These are phyloP conservation scores for Dioctria rufipes DNA, from an alignment of 2,888 invertebrate genomes.

Conservation along the genomic window DNA sequence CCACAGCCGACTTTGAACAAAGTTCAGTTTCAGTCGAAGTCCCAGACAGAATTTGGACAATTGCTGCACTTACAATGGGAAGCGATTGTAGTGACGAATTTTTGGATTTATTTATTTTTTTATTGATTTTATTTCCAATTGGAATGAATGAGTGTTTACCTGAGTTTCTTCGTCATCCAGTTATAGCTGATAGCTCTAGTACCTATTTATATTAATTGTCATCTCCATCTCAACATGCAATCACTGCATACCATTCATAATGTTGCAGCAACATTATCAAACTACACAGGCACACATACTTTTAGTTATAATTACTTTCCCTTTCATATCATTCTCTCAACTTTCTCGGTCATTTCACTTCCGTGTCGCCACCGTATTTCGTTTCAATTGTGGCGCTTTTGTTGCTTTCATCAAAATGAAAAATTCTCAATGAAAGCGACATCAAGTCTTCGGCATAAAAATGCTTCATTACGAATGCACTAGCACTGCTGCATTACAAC, in stretches of 20 bases:
- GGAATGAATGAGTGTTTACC: no score
- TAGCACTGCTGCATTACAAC: background rate
- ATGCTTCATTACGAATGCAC: background rate
- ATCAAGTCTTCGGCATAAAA: background rate
- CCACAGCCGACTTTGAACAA: no score
- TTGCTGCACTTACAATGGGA: no score
- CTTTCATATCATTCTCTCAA: background rate
- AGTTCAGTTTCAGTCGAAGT: no score
- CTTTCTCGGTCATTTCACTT: background rate
- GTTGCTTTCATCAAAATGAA: background rate
- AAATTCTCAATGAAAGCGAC: slow-evolving; percentile 24
- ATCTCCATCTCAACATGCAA: background rate
- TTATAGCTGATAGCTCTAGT: no score
- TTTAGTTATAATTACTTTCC: background rate
- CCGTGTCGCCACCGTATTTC: background rate
- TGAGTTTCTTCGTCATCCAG: no score
- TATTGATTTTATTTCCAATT: no score
- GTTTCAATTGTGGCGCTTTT: background rate
- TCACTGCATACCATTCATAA: no score
- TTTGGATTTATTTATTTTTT: no score
- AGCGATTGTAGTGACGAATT: no score
- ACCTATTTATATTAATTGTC: no score
- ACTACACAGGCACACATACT: background rate
- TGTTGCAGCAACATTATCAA: slow-evolving; percentile 14
- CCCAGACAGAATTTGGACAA: no score